These are phyloP conservation scores for Myopa testacea DNA, from an alignment of 2,888 invertebrate genomes.

Conservation along the genomic window DNA sequence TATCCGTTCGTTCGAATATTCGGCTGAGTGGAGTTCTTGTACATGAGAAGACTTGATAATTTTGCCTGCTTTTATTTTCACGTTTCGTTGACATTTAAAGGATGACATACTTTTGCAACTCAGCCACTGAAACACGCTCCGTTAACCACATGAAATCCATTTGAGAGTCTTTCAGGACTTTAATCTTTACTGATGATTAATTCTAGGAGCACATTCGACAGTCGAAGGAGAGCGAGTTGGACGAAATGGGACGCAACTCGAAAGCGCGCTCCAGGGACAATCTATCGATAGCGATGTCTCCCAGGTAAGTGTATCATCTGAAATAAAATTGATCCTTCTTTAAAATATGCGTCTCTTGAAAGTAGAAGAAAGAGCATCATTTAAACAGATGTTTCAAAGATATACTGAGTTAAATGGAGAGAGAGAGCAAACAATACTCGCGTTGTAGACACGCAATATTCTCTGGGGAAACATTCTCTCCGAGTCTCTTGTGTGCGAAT, in stretches of 20 bases:
- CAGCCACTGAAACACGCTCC: too few species aligned
- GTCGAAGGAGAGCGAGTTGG: constrained; percentile 83
- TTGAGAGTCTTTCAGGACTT: too few species aligned
- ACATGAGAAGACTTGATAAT: not conserved
- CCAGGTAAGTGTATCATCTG: constrained; percentile 48
- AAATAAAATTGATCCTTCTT: not conserved
- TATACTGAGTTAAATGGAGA: too few species aligned
- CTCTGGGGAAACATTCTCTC: not conserved
- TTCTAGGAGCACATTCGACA: constrained; percentile 80
- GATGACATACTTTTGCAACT: too few species aligned
- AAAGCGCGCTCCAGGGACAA: constrained; percentile 68
- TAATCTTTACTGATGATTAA: not conserved
- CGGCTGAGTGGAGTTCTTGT: too few species aligned
- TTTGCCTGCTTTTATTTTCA: constrained; percentile 6
- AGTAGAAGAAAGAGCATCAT: not conserved
- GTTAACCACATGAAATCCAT: too few species aligned
- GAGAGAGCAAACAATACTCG: not conserved
- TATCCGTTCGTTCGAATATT: too few species aligned
- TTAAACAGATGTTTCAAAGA: not conserved
- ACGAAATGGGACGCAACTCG: constrained; percentile 73
- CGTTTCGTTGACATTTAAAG: too few species aligned
- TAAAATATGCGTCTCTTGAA: too few species aligned
- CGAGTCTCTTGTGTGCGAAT: too few species aligned
- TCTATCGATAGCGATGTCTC: constrained; percentile 58
- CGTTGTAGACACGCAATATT: not conserved